Conservation (phyloP, 2,797 vertebrate genomes). For the Sparidentex hasta region DNA sequence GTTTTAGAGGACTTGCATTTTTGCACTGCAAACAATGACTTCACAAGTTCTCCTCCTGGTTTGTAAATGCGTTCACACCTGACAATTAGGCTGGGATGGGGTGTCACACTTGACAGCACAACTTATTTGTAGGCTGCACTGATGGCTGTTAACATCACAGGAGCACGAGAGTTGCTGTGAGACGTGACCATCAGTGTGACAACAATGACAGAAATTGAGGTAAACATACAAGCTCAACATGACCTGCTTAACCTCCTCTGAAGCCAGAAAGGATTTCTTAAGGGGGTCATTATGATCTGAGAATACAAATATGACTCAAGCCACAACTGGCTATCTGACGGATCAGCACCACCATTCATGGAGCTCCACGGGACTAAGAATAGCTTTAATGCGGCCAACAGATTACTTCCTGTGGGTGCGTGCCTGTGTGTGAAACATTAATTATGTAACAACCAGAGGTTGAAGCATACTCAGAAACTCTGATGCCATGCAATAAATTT, state of each 20-base stretch:
- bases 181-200: background rate
- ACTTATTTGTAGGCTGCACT: background rate
- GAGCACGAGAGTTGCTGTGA: background rate
- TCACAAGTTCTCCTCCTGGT: background rate
- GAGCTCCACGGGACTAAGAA: slow-evolving; percentile 6
- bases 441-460: slow-evolving; percentile 53
- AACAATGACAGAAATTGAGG: background rate
- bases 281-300: background rate
- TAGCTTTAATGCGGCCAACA: slow-evolving; percentile 31
- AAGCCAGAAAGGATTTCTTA: background rate
- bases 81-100: background rate
- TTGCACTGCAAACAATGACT: background rate
- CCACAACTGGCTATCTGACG: background rate
- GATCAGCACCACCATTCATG: background rate
- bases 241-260: background rate
- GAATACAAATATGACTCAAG: slow-evolving; percentile 17
- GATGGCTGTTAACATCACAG: background rate
- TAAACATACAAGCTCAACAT: background rate
- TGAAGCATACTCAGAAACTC: slow-evolving; percentile 48
- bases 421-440: slow-evolving; percentile 28
- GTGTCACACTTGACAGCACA: background rate
- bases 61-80: background rate
- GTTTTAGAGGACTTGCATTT: background rate
- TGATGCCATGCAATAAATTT: slow-evolving; percentile 42
- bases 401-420: slow-evolving; percentile 27